A percentile compares a stretch with the other conserved stretches of the same genome.
Evolutionary conservation across 92 coral and sea anemone species (phyloP).

Genomic region (Nematostella vectensis): DNA sequence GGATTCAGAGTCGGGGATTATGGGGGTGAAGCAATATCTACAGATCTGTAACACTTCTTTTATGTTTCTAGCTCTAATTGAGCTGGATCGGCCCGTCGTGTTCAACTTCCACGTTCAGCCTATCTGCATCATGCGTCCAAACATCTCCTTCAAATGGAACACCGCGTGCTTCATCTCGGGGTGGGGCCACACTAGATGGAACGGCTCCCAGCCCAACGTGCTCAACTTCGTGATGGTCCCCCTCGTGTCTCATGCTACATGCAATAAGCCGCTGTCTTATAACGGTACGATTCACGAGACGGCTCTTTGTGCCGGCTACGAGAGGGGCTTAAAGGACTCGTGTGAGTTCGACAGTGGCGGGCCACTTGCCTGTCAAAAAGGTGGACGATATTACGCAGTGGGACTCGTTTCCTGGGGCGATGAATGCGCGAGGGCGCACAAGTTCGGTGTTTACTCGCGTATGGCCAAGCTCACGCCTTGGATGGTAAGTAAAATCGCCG

Average conservation of each 20-base stretch:
- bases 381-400: slow-evolving; percentile 57
- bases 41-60: no score
- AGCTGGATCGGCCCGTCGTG: slow-evolving; percentile 29
- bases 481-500: slow-evolving; percentile 35
- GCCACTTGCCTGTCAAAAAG: slow-evolving; percentile 61
- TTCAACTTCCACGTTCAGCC: slow-evolving; percentile 56
- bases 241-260: slow-evolving; percentile 54
- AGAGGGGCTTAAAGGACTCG: slow-evolving; percentile 54
- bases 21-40: background rate
- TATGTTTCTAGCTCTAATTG: slow-evolving; percentile 54
- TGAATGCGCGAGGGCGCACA: slow-evolving; percentile 64
- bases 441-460: slow-evolving; percentile 80
- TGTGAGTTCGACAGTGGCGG: slow-evolving; percentile 93
- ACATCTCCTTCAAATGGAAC: slow-evolving; percentile 29
- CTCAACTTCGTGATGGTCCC: slow-evolving; percentile 54
- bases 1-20: background rate
- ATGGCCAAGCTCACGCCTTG: slow-evolving; percentile 63
- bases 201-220: slow-evolving; percentile 56
- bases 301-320: slow-evolving; percentile 74
- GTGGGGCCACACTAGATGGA: slow-evolving; percentile 79
- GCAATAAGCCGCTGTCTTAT: slow-evolving; percentile 59
- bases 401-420: slow-evolving; percentile 88
- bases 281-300: slow-evolving; percentile 80
- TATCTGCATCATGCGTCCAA: slow-evolving; percentile 49
- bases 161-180: slow-evolving; percentile 68